A percentile compares a stretch with the other conserved stretches of the same genome.
These are phyloP conservation scores for Charadrius vociferus DNA, from an alignment of 2,113 vertebrate genomes.

Conservation along the genomic window DNA sequence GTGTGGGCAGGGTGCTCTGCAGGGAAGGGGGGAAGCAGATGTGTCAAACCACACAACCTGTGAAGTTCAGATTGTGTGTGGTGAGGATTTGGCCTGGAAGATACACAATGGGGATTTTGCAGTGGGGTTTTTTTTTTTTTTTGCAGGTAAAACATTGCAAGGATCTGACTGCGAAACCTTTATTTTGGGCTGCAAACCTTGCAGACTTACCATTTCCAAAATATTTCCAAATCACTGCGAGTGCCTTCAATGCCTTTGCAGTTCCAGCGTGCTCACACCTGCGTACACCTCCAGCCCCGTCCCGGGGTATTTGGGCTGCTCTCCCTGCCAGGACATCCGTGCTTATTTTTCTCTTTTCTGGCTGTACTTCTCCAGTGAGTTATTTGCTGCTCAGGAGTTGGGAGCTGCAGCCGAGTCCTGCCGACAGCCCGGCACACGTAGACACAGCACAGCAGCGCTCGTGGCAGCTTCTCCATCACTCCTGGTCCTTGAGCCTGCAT, in stretches of 20 bases:
- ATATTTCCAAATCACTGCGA: not conserved
- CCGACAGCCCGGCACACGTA: rapidly evolving
- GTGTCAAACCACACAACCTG: not conserved
- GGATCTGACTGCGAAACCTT: not conserved
- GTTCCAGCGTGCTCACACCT: not conserved
- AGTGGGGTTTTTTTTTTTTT: not conserved
- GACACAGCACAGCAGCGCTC: rapidly evolving
- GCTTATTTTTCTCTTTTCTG: not conserved
- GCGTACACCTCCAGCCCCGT: not conserved
- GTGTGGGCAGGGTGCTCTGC: not conserved
- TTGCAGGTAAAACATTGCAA: not conserved
- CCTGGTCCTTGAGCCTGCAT: not conserved
- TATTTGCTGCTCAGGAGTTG: not conserved
- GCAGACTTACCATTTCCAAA: not conserved
- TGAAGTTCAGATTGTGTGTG: not conserved
- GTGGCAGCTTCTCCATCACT: not conserved
- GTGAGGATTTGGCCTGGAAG: not conserved
- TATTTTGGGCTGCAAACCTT: not conserved
- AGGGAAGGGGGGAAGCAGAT: not conserved
- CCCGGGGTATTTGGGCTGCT: not conserved
- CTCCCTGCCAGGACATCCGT: not conserved
- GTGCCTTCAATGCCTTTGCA: not conserved
- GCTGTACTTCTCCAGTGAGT: not conserved
- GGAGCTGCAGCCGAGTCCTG: not conserved
- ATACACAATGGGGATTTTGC: not conserved